phyloP scores from a whole-genome alignment of 1,140 invertebrate species.

The Drosophila novamexicana region DNA sequence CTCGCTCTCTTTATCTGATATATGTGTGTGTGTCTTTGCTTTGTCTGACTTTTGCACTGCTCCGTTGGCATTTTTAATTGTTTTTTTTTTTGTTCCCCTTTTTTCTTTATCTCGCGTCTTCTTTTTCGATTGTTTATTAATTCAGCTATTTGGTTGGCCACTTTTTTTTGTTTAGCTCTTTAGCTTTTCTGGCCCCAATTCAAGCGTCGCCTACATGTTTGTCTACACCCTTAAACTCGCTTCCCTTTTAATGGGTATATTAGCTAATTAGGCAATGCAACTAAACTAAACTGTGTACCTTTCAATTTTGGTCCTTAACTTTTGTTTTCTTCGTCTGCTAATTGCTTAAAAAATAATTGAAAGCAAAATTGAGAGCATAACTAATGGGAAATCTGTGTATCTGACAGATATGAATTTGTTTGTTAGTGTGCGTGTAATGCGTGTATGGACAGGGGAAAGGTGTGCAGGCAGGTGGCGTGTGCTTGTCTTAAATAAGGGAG shows the following conservation, averaged over 20 bases:
- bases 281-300: conserved; percentile 44
- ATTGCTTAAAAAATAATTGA: conserved; percentile 50
- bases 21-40: conserved; percentile 26
- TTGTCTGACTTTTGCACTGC: conserved; percentile 74
- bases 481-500: not conserved
- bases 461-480: not conserved
- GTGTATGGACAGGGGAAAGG: not conserved
- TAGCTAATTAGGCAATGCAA: conserved; percentile 58
- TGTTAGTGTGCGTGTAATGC: not conserved
- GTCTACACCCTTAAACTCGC: conserved; percentile 9
- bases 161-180: not conserved
- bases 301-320: conserved; percentile 54
- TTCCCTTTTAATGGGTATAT: conserved; percentile 1
- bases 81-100: conserved; percentile 46
- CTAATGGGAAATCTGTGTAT: conserved; percentile 65
- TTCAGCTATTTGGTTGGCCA: conserved; percentile 31
- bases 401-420: conserved; percentile 16
- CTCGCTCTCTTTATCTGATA: conserved; percentile 35
- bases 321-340: conserved; percentile 63
- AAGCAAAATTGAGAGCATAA: conserved; percentile 67
- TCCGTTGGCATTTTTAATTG: conserved; percentile 78
- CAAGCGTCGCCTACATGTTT: conserved; percentile 53
- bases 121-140: conserved; percentile 49
- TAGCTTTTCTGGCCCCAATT: conserved; percentile 39
- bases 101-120: conserved; percentile 11